These are phyloP conservation scores for Asteroscopus sphinx DNA, from an alignment of 2,888 invertebrate species.

Conservation along the genomic window DNA sequence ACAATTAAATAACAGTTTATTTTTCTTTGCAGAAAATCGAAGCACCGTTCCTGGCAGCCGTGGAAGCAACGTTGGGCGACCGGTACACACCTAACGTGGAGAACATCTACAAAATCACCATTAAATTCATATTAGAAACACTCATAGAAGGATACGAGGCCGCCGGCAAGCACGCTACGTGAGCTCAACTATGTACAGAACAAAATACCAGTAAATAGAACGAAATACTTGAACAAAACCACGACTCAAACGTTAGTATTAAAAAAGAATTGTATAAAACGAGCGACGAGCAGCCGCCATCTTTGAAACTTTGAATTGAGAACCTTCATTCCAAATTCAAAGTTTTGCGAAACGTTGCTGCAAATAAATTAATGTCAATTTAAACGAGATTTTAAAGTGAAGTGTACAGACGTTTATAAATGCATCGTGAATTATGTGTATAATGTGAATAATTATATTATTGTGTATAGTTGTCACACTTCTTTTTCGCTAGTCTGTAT, in stretches of 20 bases:
- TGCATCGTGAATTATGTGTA: constrained; percentile 65
- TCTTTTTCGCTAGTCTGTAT: constrained; percentile 60
- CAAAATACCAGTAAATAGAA: constrained; percentile 33
- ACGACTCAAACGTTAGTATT: constrained; percentile 21
- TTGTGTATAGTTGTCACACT: constrained; percentile 58
- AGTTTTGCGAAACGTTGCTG: constrained; percentile 39
- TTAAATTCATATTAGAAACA: constrained; percentile 96
- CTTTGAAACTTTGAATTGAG: constrained; percentile 49
- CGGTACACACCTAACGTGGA: constrained; percentile 97
- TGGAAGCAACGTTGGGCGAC: constrained; percentile 95
- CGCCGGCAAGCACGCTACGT: constrained; percentile 77
- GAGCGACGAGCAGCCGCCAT: constrained; percentile 23
- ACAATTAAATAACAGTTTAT: neutral
- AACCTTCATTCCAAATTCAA: constrained; percentile 47
- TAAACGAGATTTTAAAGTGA: constrained; percentile 57
- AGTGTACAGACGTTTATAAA: constrained; percentile 61
- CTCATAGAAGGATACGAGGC: constrained; percentile 94
- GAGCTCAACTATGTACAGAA: constrained; percentile 61
- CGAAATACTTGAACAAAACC: constrained; percentile 34
- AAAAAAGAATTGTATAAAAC: constrained; percentile 22
- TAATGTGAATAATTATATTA: constrained; percentile 69
- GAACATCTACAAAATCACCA: constrained; percentile 96
- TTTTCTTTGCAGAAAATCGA: constrained; percentile 94
- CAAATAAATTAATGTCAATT: constrained; percentile 63
- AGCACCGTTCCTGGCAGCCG: constrained; percentile 96